Base-by-base conservation (phyloP, 2,797 vertebrate genomes). In the Hapalemur alaotrensis region DNA sequence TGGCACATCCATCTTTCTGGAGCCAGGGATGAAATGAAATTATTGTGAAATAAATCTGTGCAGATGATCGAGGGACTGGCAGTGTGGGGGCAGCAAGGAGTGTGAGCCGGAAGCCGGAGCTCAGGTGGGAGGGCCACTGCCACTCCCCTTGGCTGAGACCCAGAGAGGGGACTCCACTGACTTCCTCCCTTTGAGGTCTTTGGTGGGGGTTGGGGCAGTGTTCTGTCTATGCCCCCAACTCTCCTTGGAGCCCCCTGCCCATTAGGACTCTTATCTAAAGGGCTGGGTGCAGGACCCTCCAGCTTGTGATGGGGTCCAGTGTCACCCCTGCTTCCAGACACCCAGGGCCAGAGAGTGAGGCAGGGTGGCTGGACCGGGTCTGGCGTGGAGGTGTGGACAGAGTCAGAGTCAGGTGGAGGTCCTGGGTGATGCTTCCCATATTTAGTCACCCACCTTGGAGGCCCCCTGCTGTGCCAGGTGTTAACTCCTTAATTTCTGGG, bases 31-130 rank as follows among this genome's bases (percentile, higher is more conserved):
- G 97, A 98, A 98, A 98, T 98, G 98, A 98, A 98, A 98, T 99
- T 97, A 98, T 98, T 72, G 96, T 97, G 98, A 98, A 98, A 98
- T 98, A 98, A 98, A 98, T 98, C 98, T 97, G 97, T 97, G 93
- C 81, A 89, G 98, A 95, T 98, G 98, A 98, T 97, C 95, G 96
- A 98, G 94, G 96, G 92, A 85, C 93, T 96, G 7, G 48, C 70
- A 96, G 67, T 23, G 81, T 15, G 23, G 28, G 15, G 41, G 48
- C 35, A 28, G 70, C 14, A 2, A 3, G 35, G 63, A 9, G 50
- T 25, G 17, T 10, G 32, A 41, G 65, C 10, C 5, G 59, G 78
- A 81, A 72, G 59, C 22, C 20, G 5, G 85, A n/a, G 61, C 59
- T 79, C 79, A 7, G 22, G 52, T 41, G 38, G 57, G 41, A 48